A percentile compares a stretch with the other conserved stretches of the same genome.
Conservation (phyloP, 2,113 vertebrate species). For the Suricata suricatta region DNA sequence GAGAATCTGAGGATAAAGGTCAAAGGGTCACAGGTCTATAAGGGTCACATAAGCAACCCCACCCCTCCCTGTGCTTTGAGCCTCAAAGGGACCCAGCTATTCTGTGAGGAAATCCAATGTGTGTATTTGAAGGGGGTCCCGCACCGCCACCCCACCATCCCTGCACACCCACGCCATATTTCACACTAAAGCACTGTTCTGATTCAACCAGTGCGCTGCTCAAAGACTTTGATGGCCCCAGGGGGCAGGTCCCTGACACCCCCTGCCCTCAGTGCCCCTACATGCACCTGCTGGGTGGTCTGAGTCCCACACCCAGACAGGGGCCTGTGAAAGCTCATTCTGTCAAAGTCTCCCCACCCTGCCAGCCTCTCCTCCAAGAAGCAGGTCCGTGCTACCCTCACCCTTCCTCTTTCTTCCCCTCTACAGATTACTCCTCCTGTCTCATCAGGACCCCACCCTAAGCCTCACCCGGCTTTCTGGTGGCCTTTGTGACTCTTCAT, state of each 20-base stretch:
- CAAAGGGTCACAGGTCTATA: background rate
- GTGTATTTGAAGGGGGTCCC: background rate
- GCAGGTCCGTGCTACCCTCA: background rate
- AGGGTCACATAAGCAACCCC: background rate
- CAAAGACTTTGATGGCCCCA: background rate
- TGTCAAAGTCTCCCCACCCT: background rate
- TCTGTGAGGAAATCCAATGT: background rate
- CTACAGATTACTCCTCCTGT: background rate
- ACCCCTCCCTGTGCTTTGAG: background rate
- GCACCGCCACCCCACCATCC: background rate
- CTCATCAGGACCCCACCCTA: background rate
- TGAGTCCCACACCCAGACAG: background rate
- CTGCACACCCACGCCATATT: background rate
- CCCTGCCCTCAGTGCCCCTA: background rate
- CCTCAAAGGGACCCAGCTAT: background rate
- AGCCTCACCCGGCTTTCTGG: background rate
- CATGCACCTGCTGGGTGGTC: background rate
- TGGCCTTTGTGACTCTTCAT: background rate
- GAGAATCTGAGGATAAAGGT: background rate
- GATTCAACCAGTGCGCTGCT: background rate
- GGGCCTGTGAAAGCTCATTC: background rate
- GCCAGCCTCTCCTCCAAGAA: background rate
- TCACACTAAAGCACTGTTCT: background rate
- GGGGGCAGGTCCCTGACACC: background rate
- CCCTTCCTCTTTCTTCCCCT: background rate